phyloP scores from a whole-genome alignment of 2,113 vertebrate genomes.

The Takifugu bimaculatus region DNA sequence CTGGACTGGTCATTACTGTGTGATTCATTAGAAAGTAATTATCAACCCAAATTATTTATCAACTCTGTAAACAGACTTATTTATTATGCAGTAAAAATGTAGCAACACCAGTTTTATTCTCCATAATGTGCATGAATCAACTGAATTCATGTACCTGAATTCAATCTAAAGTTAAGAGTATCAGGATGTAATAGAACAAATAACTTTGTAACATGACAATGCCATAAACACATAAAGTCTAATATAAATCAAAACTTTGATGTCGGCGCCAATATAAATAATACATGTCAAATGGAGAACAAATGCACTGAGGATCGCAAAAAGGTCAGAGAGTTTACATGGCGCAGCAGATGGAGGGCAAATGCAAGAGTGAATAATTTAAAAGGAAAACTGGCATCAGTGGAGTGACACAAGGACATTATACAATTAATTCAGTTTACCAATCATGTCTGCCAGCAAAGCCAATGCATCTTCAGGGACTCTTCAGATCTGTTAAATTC shows the following conservation, averaged over 20 bases:
- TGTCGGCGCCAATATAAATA: constrained; percentile 60
- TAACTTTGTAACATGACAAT: too few species aligned
- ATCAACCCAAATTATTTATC: constrained; percentile 51
- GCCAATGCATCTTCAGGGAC: constrained; percentile 28
- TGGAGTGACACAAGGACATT: constrained; percentile 48
- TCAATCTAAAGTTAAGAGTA: too few species aligned
- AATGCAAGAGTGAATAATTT: constrained; percentile 64
- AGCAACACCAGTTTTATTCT: not conserved
- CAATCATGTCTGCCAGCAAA: constrained; percentile 33
- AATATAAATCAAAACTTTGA: constrained; percentile 63
- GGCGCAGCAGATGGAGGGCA: constrained; percentile 59
- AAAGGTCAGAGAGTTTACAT: constrained; percentile 71
- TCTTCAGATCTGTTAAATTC: constrained; percentile 38
- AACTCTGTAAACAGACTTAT: not conserved
- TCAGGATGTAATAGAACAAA: too few species aligned
- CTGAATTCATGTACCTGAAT: too few species aligned
- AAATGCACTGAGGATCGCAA: constrained; percentile 49
- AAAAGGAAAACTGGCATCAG: constrained; percentile 46
- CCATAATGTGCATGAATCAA: too few species aligned
- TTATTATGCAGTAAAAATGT: not conserved
- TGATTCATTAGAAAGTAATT: constrained; percentile 68
- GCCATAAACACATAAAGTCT: not conserved
- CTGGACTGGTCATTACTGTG: constrained; percentile 60
- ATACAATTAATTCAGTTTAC: constrained; percentile 53
- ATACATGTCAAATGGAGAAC: constrained; percentile 58